Evolutionary conservation across 2,797 vertebrate genomes (phyloP), one percentile per base, ranked within the genome.

Genomic region (Catostomus latipinnis): DNA sequence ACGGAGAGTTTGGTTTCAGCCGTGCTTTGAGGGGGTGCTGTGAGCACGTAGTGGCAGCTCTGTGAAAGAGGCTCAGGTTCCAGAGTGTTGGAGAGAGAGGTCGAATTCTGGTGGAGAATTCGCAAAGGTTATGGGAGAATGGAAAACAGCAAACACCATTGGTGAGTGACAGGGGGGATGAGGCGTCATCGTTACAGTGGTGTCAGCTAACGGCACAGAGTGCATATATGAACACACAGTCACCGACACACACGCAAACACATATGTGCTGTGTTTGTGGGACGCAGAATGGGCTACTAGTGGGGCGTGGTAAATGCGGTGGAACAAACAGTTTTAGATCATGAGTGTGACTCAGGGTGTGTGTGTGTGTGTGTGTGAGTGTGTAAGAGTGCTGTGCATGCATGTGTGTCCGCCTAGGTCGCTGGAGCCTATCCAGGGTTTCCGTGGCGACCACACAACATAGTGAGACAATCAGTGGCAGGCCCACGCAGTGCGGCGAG

Each of bases 391-490:
- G 48, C 71, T 80, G 88, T 90, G 92, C 87, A 88, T 88, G 87
- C 86, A 88, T 93, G 91, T 90, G 91, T 92, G 91, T 93, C 92
- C 87, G 89, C 90, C 88, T 93, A 91, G 91, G 93, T 93, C 90
- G 92, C 90, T 95, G 94, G 94, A 95, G 91, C 92, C 92, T 91
- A 88, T 94, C 93, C 94, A 95, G 92, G 93, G 94, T 95, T 94
- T 94, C 94, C 93, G 93, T 95, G 93, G 93, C 91, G 93, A 95
- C 93, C 92, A 88, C 93, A 94, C 93, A 95, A 94, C 93, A 94
- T 92, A 93, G 92, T 90, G 91, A 95, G 93, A 94, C 93, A 94
- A 94, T 94, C 92, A 94, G 93, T 93, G 92, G 91, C 85, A 90
- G 93, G 92, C 94, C 94, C 93, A 94, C 93, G 93, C 93, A 94